Conservation (phyloP, 2,888 invertebrate species). For the Philaethria dido region DNA sequence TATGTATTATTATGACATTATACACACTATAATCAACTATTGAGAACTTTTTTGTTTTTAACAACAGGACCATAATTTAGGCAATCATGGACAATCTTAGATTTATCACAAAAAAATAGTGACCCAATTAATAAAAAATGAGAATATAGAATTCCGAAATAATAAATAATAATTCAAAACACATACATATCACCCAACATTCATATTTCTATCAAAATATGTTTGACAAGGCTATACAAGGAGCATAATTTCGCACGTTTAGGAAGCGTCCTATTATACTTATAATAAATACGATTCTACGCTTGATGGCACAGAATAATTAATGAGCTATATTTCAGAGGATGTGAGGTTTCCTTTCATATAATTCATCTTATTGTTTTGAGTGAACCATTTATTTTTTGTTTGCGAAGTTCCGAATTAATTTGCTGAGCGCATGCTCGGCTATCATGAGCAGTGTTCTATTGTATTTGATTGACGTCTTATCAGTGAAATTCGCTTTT, state of each 20-base stretch:
- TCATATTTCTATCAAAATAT: neutral
- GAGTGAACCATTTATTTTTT: conserved; percentile 62
- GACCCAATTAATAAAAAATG: neutral
- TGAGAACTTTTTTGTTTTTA: too few relatives aligned
- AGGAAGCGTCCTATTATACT: conserved; percentile 42
- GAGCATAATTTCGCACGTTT: conserved; percentile 32
- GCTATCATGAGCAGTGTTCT: conserved; percentile 67
- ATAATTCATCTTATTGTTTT: conserved; percentile 65
- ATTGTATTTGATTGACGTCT: conserved; percentile 40
- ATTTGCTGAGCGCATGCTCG: conserved; percentile 65
- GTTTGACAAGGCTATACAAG: neutral
- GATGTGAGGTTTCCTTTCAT: conserved; percentile 66
- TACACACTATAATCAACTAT: too few relatives aligned
- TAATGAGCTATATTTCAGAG: conserved; percentile 62
- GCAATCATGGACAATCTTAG: too few relatives aligned
- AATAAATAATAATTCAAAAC: neutral
- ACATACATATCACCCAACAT: conserved; percentile 1
- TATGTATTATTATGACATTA: too few relatives aligned
- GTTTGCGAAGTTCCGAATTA: conserved; percentile 67
- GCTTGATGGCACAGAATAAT: conserved; percentile 70
- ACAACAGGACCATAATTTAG: too few relatives aligned
- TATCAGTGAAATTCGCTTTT: conserved; percentile 23
- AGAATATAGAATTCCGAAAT: neutral
- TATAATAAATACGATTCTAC: conserved; percentile 53
- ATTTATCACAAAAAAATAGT: neutral